Base-by-base conservation (phyloP, 2,888 invertebrate genomes). In the Oconnorella tubifera region DNA sequence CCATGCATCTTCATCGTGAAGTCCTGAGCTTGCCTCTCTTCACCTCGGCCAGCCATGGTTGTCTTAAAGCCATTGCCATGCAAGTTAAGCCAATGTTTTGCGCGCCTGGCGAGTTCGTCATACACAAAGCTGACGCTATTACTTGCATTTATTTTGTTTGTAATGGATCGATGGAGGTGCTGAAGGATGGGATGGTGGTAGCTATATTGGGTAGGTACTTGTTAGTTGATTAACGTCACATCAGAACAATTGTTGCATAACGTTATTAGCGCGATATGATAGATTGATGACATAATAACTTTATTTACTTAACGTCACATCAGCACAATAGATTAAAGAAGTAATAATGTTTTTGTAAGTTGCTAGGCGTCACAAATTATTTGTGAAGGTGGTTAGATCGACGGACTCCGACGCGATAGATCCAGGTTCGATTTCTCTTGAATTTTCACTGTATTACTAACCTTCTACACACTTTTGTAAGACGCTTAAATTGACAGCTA, bases 141-240 rank as follows among this genome's bases (percentile, higher is more conserved):
- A 90, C 90, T 68, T 92, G 92, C 80, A 91, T 96, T 76, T 95
- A 94, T 83, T 94, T 95, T 83, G 88, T 96, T 72, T 95, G 93
- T 84, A 95, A 95, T 79, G 96, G 96, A 3, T 94, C 94, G 32
- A 94, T 96, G 94, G 96, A 96, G 84, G 94, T 96, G 55, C 90
- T 96, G 76, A 94, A 95, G 82, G 90, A 93, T 77, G 90, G 90
- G 70, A 95, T 95, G 92, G 96, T 96, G 61, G 95, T 96, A 27
- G 96, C 96, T 65, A 96, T 97, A 76, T 85, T 96, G 72, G 96
- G 96, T 95, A 84, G 87, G 87, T 10, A 14, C 25, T 28, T 19
- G 19, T 62, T n/a, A 10, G 33, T 48, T 48, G 48, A 48, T 14
- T 19, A 14, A n/a, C n/a, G 48, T 48, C 14, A 48, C 48, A n/a